Evolutionary conservation across 1,140 invertebrate genomes (phyloP), one percentile per base, ranked within the genome.

Genomic region (Onthophagus taurus): DNA sequence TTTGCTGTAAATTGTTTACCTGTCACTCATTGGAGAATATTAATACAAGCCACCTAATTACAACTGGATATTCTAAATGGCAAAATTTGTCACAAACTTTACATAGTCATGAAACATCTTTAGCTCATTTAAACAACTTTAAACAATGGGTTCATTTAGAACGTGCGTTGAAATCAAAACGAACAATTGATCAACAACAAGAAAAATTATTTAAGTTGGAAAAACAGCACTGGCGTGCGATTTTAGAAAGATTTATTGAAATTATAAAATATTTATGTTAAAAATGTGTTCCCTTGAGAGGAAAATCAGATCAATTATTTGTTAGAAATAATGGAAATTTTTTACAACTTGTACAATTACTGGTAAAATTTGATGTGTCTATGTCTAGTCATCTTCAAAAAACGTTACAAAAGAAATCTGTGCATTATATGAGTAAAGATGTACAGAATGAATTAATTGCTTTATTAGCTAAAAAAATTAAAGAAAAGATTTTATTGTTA

Each of bases 401-500:
- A 42, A 13, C 17, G n/a, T 13, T 14, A 19, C 3, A 31, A 23
- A 12, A 29, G 4, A 23, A 30, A 29, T 14, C 13, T 19, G 29
- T 42, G 14, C 39, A 30, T 31, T 42, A 42, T 23, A 16, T 42
- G 24, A 14, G 42, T 12, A 43, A 43, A 34, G 42, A 43, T 24
- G 34, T 33, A 30, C 48, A 53, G 31, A 50, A 53, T 45, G 51
- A 51, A 53, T 42, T 58, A 21, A 57, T 51, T 33, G 30, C 46
- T 36, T 31, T 56, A 13, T 48, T 61, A 44, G 54, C 42, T n/a
- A 37, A 48, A 37, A 50, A 59, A 47, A 46, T 64, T 23, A 44
- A 44, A 29, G 36, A 57, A 33, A 44, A 52, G 52, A 59, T 64
- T 46, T 31, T 61, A 39, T 35, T n/a, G n/a, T n/a, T n/a, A n/a